Conservation (phyloP, 2,797 vertebrate genomes). For the Threskiornis aethiopicus region DNA sequence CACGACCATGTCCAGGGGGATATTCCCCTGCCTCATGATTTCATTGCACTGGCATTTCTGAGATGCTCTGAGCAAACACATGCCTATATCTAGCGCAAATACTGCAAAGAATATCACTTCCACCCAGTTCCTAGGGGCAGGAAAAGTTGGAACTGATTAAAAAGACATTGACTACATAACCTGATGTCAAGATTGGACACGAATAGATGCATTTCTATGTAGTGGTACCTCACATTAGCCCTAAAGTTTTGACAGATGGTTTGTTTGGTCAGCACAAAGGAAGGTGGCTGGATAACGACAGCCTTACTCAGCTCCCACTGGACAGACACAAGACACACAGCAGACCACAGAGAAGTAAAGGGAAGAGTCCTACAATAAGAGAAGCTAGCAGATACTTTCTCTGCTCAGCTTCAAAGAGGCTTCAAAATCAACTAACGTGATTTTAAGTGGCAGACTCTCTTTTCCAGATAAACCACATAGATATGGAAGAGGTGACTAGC, state of each 20-base stretch:
- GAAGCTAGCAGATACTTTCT: background rate
- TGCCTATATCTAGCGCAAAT: background rate
- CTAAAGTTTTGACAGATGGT: slow-evolving; percentile 23
- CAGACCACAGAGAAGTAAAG: slow-evolving; percentile 6
- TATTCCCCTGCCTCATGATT: background rate
- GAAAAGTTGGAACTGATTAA: background rate
- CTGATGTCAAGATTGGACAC: background rate
- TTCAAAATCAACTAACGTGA: background rate
- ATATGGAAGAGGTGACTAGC: background rate
- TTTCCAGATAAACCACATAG: background rate
- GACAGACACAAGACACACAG: background rate
- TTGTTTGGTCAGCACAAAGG: background rate
- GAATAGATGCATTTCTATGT: background rate
- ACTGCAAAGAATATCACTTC: background rate
- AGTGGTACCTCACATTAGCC: background rate
- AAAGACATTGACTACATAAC: background rate
- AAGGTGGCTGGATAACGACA: background rate
- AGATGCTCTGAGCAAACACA: slow-evolving; percentile 12
- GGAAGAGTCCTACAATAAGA: background rate
- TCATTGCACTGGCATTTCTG: background rate
- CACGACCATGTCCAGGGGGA: background rate
- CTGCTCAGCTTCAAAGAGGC: background rate
- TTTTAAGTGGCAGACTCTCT: background rate
- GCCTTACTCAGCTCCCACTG: slow-evolving; percentile 15
- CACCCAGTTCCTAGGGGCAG: slow-evolving; percentile 3